Percentiles rank a stretch among this genome's conserved stretches.
Evolutionary conservation across 2,113 vertebrate genomes (phyloP).

Genomic region (Thermophis baileyi): DNA sequence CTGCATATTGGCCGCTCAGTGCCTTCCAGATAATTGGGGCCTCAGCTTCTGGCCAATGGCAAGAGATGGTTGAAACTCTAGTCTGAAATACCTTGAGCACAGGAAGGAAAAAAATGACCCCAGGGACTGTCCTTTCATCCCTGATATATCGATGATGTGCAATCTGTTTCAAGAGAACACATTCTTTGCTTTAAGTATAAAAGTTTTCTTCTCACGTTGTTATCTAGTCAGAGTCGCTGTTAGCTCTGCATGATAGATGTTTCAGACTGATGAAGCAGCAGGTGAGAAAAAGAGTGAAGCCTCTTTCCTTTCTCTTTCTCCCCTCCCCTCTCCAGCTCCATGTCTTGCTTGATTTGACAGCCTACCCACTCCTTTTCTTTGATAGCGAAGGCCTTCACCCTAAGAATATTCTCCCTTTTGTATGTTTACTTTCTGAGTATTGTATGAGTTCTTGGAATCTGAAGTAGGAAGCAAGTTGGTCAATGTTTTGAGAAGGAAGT

Average conservation of each 20-base stretch:
- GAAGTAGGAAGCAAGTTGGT: background rate
- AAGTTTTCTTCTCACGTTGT: background rate
- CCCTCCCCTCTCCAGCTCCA: background rate
- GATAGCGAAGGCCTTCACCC: background rate
- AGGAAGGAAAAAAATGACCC: background rate
- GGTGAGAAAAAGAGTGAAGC: background rate
- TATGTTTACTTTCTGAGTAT: background rate
- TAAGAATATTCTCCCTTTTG: background rate
- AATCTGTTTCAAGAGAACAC: background rate
- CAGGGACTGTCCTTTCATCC: background rate
- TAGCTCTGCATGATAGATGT: background rate
- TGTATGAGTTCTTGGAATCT: background rate
- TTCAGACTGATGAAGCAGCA: background rate
- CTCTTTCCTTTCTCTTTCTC: background rate
- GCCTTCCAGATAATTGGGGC: background rate
- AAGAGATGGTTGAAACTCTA: background rate
- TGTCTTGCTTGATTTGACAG: background rate
- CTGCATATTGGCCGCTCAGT: background rate
- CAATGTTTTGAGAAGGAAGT: background rate
- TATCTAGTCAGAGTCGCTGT: background rate
- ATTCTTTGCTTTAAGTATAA: background rate
- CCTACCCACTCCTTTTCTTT: background rate
- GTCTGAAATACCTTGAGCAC: background rate
- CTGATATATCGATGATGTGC: background rate
- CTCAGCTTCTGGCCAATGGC: background rate